A percentile compares a stretch with the other conserved stretches of the same genome.
These are phyloP conservation scores for Muscicapa adusta DNA, from an alignment of 2,113 vertebrate species.

Conservation along the genomic window DNA sequence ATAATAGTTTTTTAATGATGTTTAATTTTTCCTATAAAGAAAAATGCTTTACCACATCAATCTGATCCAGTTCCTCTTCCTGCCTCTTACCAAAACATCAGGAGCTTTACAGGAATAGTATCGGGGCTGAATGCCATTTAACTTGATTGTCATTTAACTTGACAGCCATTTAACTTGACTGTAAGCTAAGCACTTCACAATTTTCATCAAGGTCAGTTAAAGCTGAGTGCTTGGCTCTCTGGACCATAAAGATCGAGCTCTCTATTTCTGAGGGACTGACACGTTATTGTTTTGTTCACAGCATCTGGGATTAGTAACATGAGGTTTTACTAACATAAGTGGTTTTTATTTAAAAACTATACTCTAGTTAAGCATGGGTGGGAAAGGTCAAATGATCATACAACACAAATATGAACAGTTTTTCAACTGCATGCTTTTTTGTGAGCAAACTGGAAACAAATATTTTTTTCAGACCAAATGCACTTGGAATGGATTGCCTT, in stretches of 20 bases:
- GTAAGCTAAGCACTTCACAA: background rate
- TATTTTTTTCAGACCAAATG: background rate
- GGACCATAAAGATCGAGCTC: background rate
- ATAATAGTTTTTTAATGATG: background rate
- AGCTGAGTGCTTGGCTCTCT: background rate
- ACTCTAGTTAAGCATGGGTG: background rate
- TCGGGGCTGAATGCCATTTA: background rate
- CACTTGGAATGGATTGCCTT: background rate
- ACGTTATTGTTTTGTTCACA: background rate
- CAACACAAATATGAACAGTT: background rate
- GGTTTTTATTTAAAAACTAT: background rate
- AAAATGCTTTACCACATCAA: background rate
- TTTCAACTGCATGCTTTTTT: background rate
- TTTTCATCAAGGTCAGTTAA: background rate
- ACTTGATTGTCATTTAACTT: background rate
- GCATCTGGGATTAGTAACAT: background rate
- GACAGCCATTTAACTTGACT: background rate
- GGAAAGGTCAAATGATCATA: slow-evolving; percentile 3
- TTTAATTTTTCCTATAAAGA: background rate
- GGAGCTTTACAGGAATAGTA: background rate
- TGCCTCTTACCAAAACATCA: background rate
- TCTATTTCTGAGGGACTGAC: background rate
- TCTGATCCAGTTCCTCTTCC: background rate
- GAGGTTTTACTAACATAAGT: background rate
- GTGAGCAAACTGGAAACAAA: background rate